Percentiles rank a stretch among this genome's conserved stretches.
These are phyloP conservation scores for Diarsia dahlii DNA, from an alignment of 2,888 invertebrate genomes.

Conservation along the genomic window DNA sequence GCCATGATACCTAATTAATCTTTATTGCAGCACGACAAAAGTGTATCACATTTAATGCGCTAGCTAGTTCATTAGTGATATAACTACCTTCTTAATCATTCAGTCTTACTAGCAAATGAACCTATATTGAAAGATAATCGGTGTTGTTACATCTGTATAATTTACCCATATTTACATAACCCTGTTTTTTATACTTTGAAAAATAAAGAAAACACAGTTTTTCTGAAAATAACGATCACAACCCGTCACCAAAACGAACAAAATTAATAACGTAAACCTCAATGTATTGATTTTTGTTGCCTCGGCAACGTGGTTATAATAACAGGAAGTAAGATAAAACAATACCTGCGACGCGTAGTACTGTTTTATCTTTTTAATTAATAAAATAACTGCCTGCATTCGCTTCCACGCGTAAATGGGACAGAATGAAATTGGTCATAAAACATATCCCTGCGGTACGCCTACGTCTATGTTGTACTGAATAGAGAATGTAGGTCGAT, in stretches of 20 bases:
- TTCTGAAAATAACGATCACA: not conserved
- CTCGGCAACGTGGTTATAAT: constrained; percentile 1
- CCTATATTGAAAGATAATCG: not conserved
- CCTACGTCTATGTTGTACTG: constrained; percentile 7
- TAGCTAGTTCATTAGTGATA: constrained; percentile 10
- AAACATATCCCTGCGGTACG: constrained; percentile 13
- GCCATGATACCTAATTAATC: constrained; percentile 33
- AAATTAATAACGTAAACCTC: not conserved
- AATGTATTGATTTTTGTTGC: not conserved
- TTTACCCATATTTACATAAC: not conserved
- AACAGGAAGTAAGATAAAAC: not conserved
- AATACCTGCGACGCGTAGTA: not conserved
- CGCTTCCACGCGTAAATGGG: not conserved
- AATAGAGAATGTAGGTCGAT: not conserved
- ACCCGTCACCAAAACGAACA: not conserved
- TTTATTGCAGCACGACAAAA: constrained; percentile 34
- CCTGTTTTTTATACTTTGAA: not conserved
- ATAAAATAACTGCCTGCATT: constrained; percentile 3
- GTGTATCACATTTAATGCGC: constrained; percentile 5
- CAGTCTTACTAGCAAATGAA: not conserved
- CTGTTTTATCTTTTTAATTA: constrained; percentile 26
- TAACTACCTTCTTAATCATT: not conserved
- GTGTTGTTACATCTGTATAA: not conserved
- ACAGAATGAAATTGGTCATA: constrained; percentile 20
- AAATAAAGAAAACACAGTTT: not conserved